Evolutionary conservation across 2,113 vertebrate species (phyloP).

Genomic region (Sinocyclocheilus maitianheensis): DNA sequence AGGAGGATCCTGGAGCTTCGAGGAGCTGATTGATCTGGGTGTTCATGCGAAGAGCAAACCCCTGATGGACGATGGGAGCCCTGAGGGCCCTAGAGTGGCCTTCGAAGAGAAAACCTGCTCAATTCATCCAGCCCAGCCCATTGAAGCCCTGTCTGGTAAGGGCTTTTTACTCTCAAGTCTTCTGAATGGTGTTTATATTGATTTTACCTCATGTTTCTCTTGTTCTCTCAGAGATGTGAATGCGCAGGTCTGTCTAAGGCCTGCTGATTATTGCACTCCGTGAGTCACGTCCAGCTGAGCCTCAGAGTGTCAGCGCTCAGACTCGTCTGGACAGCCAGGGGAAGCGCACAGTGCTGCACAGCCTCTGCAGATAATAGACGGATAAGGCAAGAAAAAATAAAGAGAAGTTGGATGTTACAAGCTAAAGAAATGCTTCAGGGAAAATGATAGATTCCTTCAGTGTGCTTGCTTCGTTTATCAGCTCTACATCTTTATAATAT

Average conservation of each 20-base stretch:
- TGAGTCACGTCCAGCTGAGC: conserved; percentile 74
- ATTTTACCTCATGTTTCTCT: background rate
- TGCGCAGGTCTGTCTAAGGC: conserved; percentile 61
- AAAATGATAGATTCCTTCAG: conserved; percentile 62
- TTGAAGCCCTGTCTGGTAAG: conserved; percentile 84
- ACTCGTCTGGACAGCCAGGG: conserved; percentile 57
- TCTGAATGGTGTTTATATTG: background rate
- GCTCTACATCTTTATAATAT: conserved; percentile 59
- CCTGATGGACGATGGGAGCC: conserved; percentile 68
- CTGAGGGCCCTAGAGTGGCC: conserved; percentile 73
- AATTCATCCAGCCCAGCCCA: conserved; percentile 75
- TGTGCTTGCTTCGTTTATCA: conserved; percentile 61
- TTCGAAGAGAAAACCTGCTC: conserved; percentile 79
- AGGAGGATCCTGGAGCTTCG: conserved; percentile 78
- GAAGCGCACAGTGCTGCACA: conserved; percentile 49
- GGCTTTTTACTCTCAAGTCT: background rate
- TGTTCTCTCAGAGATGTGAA: conserved; percentile 79
- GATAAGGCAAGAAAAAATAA: conserved; percentile 44
- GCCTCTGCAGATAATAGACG: conserved; percentile 52
- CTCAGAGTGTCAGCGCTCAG: conserved; percentile 63
- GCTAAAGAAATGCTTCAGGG: conserved; percentile 74
- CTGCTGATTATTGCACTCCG: conserved; percentile 76
- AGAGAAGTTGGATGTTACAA: conserved; percentile 43
- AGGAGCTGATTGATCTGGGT: conserved; percentile 80
- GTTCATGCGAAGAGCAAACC: conserved; percentile 75